Conservation (phyloP, 64 coral and sea anemone genomes). For the Anthopleura sola region DNA sequence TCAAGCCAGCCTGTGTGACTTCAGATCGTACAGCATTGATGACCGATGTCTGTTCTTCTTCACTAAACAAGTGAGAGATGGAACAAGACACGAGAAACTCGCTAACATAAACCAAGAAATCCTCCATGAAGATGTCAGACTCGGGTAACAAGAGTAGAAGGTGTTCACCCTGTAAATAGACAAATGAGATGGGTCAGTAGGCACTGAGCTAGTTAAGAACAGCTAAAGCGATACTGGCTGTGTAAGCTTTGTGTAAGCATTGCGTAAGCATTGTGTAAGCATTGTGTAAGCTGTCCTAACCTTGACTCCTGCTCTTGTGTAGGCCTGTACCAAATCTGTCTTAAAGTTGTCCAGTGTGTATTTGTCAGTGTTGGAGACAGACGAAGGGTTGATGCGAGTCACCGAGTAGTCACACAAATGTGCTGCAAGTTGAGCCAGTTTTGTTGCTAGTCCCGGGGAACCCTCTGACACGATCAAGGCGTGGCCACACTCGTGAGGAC, state of each 20-base stretch:
- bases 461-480: slow-evolving; percentile 86
- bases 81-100: slow-evolving; percentile 96
- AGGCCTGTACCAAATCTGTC: slow-evolving; percentile 82
- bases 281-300: slow-evolving; percentile 36
- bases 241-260: no score
- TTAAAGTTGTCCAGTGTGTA: slow-evolving; percentile 92
- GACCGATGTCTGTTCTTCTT: slow-evolving; percentile 91
- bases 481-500: slow-evolving; percentile 93
- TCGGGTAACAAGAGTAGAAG: slow-evolving; percentile 82
- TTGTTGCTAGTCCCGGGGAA: slow-evolving; percentile 79
- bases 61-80: slow-evolving; percentile 86
- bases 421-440: slow-evolving; percentile 77
- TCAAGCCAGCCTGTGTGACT: slow-evolving; percentile 94
- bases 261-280: no score
- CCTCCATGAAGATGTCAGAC: slow-evolving; percentile 69
- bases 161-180: slow-evolving; percentile 75
- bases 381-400: slow-evolving; percentile 83
- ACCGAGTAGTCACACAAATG: slow-evolving; percentile 92
- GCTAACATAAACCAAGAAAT: slow-evolving; percentile 89
- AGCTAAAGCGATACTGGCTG: no score
- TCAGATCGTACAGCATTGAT: slow-evolving; percentile 96
- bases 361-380: slow-evolving; percentile 26
- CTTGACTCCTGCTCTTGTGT: slow-evolving; percentile 94
- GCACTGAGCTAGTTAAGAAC: not conserved
- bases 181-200: not conserved